Percentiles rank a stretch among this genome's conserved stretches.
These are phyloP conservation scores for Anableps anableps DNA, from an alignment of 2,797 vertebrate genomes.

Conservation along the genomic window DNA sequence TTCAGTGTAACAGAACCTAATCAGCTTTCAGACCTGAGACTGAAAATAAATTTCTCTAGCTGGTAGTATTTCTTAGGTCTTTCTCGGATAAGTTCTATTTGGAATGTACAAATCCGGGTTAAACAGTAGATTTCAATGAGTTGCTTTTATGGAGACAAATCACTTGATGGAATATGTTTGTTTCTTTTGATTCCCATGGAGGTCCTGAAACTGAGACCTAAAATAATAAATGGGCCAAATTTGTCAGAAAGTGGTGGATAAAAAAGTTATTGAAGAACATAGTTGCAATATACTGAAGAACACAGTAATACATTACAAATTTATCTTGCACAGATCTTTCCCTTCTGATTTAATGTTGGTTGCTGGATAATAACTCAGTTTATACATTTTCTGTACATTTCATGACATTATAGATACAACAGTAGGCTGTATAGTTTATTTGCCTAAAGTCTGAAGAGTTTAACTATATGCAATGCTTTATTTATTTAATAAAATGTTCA, in stretches of 20 bases:
- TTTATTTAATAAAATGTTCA: not conserved
- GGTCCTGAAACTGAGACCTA: not conserved
- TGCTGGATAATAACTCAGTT: not conserved
- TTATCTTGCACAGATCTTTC: not conserved
- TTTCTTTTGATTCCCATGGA: not conserved
- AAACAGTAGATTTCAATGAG: not conserved
- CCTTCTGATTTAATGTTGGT: not conserved
- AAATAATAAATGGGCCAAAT: not conserved
- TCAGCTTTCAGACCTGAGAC: not conserved
- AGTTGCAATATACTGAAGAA: not conserved
- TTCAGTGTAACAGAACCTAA: constrained; percentile 1
- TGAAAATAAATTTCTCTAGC: not conserved
- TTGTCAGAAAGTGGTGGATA: not conserved
- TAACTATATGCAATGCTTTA: not conserved
- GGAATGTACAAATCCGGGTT: not conserved
- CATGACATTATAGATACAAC: not conserved
- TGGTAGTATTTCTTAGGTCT: not conserved
- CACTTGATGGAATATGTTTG: not conserved
- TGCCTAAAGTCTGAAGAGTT: not conserved
- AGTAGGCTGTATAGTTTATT: not conserved
- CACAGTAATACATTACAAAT: not conserved
- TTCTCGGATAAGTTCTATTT: not conserved
- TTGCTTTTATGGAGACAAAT: not conserved
- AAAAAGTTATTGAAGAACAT: not conserved
- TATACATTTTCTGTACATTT: not conserved